Evolutionary conservation across 2,888 invertebrate species (phyloP), one percentile per base, ranked within the genome.

Genomic region (Pandemis cinnamomeana): DNA sequence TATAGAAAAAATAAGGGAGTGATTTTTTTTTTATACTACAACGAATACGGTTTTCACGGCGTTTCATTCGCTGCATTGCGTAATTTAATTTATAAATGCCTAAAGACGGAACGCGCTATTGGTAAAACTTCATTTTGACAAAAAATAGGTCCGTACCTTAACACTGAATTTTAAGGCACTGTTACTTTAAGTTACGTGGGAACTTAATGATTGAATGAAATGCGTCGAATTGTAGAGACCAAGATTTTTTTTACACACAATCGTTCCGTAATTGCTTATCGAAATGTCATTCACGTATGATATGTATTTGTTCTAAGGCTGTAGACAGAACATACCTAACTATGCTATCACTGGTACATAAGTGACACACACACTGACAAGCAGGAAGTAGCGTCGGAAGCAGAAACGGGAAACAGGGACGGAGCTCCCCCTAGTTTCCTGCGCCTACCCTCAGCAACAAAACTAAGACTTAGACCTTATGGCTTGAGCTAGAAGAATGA

Each of bases 381-480:
- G 80, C 78, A 83, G 87, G 86, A 87, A 82, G 85, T 79, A 77
- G 76, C 78, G 78, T 79, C 84, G 87, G 86, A 87, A 83, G 84
- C 74, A 76, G 74, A 76, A 78, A 79, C 79, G 79, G 80, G 80
- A 81, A 81, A 67, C 73, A 80, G 51, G 70, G 63, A 55, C 76
- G 78, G 77, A 71, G 73, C 77, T 77, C 63, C 77, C 67, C 69
- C 70, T 76, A 75, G 72, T 76, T 72, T 75, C 80, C 77, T 79
- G 78, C 75, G 76, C 74, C 71, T 71, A 80, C 62, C 42, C 69
- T 13, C 42, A 61, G 44, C 61, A 61, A 66, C 41, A 48, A 64
- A 66, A 10, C n/a, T 41, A 8, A 27, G 20, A 70, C 10, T 58
- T 58, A 58, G 58, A 67, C 71, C 53, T 20, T 74, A 71, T 46